phyloP scores from a whole-genome alignment of 2,888 invertebrate genomes.

The Leucoptera coffeella region DNA sequence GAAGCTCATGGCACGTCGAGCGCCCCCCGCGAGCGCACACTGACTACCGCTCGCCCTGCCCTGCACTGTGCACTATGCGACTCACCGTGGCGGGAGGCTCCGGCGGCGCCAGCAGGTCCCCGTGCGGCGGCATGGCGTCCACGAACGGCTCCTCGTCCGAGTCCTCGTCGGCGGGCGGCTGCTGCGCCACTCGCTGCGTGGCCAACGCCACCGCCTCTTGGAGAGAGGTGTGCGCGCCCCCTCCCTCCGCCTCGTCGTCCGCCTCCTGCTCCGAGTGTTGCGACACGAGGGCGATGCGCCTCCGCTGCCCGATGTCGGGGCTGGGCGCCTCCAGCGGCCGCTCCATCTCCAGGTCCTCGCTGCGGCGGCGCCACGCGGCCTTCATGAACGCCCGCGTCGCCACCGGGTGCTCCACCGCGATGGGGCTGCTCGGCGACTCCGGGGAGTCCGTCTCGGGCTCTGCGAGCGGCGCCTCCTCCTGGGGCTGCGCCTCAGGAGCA shows the following conservation, averaged over 20 bases:
- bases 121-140: constrained; percentile 47
- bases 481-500: constrained; percentile 11
- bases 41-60: constrained; percentile 25
- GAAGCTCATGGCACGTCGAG: constrained; percentile 46
- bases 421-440: constrained; percentile 22
- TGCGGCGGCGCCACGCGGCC: constrained; percentile 43
- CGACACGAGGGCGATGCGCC: constrained; percentile 49
- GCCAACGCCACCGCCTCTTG: constrained; percentile 47
- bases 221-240: constrained; percentile 40
- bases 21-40: constrained; percentile 32
- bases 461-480: constrained; percentile 10
- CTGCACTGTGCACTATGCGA: constrained; percentile 6
- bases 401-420: constrained; percentile 38
- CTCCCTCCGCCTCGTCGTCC: constrained; percentile 40
- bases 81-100: constrained; percentile 22
- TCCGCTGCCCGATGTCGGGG: constrained; percentile 33
- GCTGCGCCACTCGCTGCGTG: constrained; percentile 34
- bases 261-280: constrained; percentile 45
- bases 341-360: constrained; percentile 27
- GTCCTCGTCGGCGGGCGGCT: constrained; percentile 26
- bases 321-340: constrained; percentile 37
- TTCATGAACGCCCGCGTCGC: constrained; percentile 49
- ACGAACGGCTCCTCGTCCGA: constrained; percentile 40
- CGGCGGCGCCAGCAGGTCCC: constrained; percentile 44
- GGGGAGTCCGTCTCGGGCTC: constrained; percentile 7